phyloP scores from a whole-genome alignment of 2,797 vertebrate species.

The Neosalanx taihuensis region DNA sequence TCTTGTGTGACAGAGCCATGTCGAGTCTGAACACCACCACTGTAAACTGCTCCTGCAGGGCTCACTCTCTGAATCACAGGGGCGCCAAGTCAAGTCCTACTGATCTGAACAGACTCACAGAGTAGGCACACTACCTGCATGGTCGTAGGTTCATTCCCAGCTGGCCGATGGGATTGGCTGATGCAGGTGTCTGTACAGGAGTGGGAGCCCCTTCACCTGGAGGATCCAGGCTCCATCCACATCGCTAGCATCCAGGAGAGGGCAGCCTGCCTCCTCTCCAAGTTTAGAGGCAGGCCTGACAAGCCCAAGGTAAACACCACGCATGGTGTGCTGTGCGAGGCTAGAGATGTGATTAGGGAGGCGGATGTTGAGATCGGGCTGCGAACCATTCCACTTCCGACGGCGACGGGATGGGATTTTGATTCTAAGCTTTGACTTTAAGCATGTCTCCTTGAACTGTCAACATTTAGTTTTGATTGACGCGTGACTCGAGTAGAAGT shows the following conservation, averaged over 20 bases:
- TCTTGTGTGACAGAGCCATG: neutral
- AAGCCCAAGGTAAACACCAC: slow-evolving; percentile 71
- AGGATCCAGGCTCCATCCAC: slow-evolving; percentile 55
- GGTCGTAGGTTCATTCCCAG: neutral
- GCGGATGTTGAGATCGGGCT: neutral
- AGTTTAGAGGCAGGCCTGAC: slow-evolving; percentile 64
- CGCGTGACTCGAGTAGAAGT: too few relatives aligned
- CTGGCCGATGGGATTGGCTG: neutral
- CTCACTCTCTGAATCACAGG: neutral
- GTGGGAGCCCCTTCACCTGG: slow-evolving; percentile 32
- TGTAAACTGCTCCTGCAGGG: neutral
- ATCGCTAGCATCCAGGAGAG: slow-evolving; percentile 71
- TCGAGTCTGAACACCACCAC: neutral
- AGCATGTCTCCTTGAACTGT: neutral
- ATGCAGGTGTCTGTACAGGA: slow-evolving; percentile 62
- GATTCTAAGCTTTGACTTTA: neutral
- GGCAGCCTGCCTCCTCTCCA: slow-evolving; percentile 67
- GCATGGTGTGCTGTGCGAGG: slow-evolving; percentile 42
- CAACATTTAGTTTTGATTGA: neutral
- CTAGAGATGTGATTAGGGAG: neutral
- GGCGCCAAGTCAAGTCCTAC: too few relatives aligned
- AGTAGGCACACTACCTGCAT: neutral
- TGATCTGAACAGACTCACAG: neutral
- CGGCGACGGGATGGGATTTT: neutral
- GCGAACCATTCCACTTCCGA: too few relatives aligned